Base-by-base conservation (phyloP, 2,113 vertebrate species). In the Lates calcarifer region DNA sequence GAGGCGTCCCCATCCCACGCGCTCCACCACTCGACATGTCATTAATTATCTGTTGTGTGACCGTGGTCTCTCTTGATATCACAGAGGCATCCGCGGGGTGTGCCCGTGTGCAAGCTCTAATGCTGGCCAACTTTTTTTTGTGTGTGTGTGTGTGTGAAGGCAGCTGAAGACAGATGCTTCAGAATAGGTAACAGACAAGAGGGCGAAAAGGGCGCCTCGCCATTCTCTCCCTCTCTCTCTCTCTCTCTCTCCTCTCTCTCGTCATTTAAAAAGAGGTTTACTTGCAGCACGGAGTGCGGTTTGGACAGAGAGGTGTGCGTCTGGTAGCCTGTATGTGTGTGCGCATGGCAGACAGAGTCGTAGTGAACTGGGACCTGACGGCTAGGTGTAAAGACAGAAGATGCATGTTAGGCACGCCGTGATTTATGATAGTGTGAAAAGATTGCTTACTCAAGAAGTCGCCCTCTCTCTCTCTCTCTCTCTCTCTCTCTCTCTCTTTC, bases 351-450 rank as follows among this genome's bases (percentile, higher is more conserved):
- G 63, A 35, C 66, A 28, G 39, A 76, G 95, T 94, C 89, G 78
- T 29, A 89, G 93, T 95, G 96, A 96, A 95, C 88, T 39, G 92
- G 84, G 81, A 79, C 58, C 37, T 93, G 91, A 89, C 90, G 92
- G 90, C 85, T 77, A 90, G 88, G 93, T 95, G 95, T 95, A 92
- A 95, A 93, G 89, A 93, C 88, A 79, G 86, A 94, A 93, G 94
- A 95, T 85, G 94, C 91, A 93, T 94, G 90, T 90, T 91, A 77
- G 81, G 85, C 43, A 26, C 41, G 5, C 65, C 13, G 91, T 97
- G 97, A 98, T 98, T 97, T 97, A 97, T 96, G 95, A 91, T 88
- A 87, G 84, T 84, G 94, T 84, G 90, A 94, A 95, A 78, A 92
- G 92, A 95, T 92, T 97, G 95, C 96, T 97, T 95, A 96, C 95